phyloP scores from a whole-genome alignment of 2,113 vertebrate genomes.

The Lethenteron camtschaticum region DNA sequence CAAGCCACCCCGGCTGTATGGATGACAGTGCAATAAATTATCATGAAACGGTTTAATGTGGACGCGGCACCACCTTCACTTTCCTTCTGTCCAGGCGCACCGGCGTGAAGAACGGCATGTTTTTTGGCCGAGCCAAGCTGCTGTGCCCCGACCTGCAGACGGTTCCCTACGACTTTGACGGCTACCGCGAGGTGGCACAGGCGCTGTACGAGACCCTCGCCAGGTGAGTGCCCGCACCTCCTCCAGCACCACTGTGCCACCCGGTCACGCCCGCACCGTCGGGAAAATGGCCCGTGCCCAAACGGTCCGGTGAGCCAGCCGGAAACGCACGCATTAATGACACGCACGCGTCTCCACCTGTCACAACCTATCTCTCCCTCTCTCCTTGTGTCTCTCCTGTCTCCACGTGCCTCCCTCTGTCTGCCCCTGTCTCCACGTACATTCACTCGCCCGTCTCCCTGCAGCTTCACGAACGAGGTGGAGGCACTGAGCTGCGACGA shows the following conservation, averaged over 20 bases:
- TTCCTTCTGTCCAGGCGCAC: constrained; percentile 31
- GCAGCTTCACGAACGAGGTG: constrained; percentile 75
- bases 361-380: no score
- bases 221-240: constrained; percentile 27
- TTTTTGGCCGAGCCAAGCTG: constrained; percentile 77
- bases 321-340: no score
- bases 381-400: no score
- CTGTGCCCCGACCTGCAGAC: constrained; percentile 62
- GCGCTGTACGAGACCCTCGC: constrained; percentile 69
- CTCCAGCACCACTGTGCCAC: no score
- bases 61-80: constrained; percentile 7
- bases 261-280: no score
- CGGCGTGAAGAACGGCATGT: constrained; percentile 89
- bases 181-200: constrained; percentile 69
- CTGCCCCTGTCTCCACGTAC: no score
- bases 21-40: neutral
- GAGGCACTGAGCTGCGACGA: constrained; percentile 97
- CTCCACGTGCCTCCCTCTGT: no score
- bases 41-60: no score
- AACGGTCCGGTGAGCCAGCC: no score
- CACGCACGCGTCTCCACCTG: no score
- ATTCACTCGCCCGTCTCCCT: constrained; percentile 21
- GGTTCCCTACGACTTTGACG: constrained; percentile 71
- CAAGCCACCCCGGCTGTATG: neutral
- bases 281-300: no score